These are phyloP conservation scores for Bombylius major DNA, from an alignment of 2,888 invertebrate genomes.

Conservation along the genomic window DNA sequence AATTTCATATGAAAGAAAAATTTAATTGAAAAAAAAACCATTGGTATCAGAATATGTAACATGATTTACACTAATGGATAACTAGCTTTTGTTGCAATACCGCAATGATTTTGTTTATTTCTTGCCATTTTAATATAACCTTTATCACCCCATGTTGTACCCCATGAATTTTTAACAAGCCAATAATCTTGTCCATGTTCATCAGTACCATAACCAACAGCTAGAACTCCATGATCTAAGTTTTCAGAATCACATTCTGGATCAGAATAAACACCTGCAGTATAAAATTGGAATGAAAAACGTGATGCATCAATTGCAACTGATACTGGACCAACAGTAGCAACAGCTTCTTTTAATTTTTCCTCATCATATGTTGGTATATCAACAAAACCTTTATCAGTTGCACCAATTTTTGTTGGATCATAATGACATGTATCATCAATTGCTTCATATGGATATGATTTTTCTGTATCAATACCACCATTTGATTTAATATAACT, in stretches of 20 bases:
- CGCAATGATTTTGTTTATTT: slow-evolving; percentile 74
- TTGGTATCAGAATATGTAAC: slow-evolving; percentile 18
- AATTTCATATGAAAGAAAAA: neutral
- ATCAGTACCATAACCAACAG: slow-evolving; percentile 36
- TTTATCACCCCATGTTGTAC: slow-evolving; percentile 59
- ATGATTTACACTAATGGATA: slow-evolving; percentile 64
- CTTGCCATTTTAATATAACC: slow-evolving; percentile 85
- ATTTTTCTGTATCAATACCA: slow-evolving; percentile 79
- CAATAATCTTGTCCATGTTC: slow-evolving; percentile 45
- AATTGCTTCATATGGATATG: slow-evolving; percentile 75
- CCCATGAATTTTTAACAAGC: slow-evolving; percentile 62
- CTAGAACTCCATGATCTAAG: slow-evolving; percentile 64
- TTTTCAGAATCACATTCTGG: slow-evolving; percentile 55
- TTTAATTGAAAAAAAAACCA: too few species aligned
- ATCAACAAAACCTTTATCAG: slow-evolving; percentile 68
- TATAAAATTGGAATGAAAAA: slow-evolving; percentile 86
- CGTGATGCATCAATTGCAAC: slow-evolving; percentile 84
- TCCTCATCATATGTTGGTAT: slow-evolving; percentile 59
- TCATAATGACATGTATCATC: slow-evolving; percentile 59
- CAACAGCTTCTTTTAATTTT: slow-evolving; percentile 62
- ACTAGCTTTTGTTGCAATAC: slow-evolving; percentile 69
- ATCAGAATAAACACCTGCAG: slow-evolving; percentile 68
- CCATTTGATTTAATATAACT: slow-evolving; percentile 68
- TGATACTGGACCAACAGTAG: slow-evolving; percentile 71
- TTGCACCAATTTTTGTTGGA: slow-evolving; percentile 55